Evolutionary conservation across 2,888 invertebrate genomes (phyloP), one percentile per base, ranked within the genome.

Genomic region (Dysmachus trigonus): DNA sequence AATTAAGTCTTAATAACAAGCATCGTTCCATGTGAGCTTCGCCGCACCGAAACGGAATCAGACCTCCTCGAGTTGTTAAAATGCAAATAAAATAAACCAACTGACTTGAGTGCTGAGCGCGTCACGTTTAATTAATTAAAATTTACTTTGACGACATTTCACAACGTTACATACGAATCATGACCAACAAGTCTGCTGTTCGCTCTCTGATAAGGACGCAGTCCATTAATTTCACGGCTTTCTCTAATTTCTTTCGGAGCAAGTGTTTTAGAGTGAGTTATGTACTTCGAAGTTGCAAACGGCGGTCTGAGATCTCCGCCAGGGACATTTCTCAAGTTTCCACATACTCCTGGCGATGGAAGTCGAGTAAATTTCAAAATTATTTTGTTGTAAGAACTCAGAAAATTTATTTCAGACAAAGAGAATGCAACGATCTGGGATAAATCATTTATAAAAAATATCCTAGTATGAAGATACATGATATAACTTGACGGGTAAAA

Each of bases 71-170:
- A 76, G 35, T 76, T 38, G 76, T 22, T 76, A 76, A 38, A 38
- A 76, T 76, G 18, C 18, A 38, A 76, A 76, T 76, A 76, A 76
- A 76, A 76, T 76, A 35, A 76, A 76, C 76, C 76, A 33, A 76
- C 76, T 13, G 38, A 33, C 35, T 35, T 76, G 38, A 22, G 38
- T 76, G 38, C 35, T 33, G 15, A 76, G 10, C n/a, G 35, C 74
- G 76, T 76, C 76, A 76, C 38, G 76, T 76, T 76, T 76, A 76
- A 22, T 76, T 76, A 76, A 76, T 76, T 76, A 76, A 76, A 76
- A 76, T 76, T 76, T 18, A 76, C 38, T 76, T 76, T n/a, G 76
- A 76, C 62, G 76, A 35, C 33, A 33, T 76, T 62, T 62, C 10
- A 10, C 27, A 62, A 22, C 38, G 22, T 3, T 76, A 76, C 35